A percentile compares a stretch with the other conserved stretches of the same genome.
phyloP scores from a whole-genome alignment of 2,888 invertebrate species.

The Drosophila acutilabella region DNA sequence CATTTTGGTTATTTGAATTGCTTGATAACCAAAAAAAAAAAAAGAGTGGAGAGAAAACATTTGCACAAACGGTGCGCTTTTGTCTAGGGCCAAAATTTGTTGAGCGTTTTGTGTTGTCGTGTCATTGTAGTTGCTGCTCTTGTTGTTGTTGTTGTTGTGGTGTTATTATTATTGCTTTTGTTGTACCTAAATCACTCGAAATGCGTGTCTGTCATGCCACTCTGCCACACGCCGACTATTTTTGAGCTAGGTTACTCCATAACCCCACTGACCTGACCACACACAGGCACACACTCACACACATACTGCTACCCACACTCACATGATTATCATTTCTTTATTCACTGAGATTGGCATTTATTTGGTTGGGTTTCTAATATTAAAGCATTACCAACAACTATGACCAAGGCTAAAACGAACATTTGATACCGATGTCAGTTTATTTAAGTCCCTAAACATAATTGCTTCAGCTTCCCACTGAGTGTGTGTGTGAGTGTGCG shows the following conservation, averaged over 20 bases:
- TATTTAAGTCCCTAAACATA: constrained; percentile 51
- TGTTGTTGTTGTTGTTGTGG: constrained; percentile 40
- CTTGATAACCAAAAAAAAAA: constrained; percentile 46
- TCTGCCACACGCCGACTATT: constrained; percentile 37
- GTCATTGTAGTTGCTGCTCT: constrained; percentile 24
- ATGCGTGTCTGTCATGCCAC: constrained; percentile 71
- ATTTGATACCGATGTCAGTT: constrained; percentile 50
- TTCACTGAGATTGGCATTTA: constrained; percentile 52
- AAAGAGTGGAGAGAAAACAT: constrained; percentile 31
- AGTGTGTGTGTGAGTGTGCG: constrained; percentile 1
- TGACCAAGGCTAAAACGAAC: constrained; percentile 42
- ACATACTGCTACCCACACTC: constrained; percentile 9
- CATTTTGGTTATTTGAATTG: constrained; percentile 54
- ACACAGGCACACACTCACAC: constrained; percentile 5
- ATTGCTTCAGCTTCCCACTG: constrained; percentile 32
- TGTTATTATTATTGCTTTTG: constrained; percentile 40
- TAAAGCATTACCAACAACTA: constrained; percentile 22
- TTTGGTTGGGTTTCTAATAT: constrained; percentile 31
- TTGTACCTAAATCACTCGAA: constrained; percentile 72
- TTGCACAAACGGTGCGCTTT: constrained; percentile 50
- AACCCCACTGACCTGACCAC: constrained; percentile 8
- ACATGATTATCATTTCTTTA: constrained; percentile 43
- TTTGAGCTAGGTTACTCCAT: constrained; percentile 65
- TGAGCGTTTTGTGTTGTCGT: constrained; percentile 44
- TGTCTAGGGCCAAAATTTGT: constrained; percentile 49